Percentiles rank a stretch among this genome's conserved stretches.
Evolutionary conservation across 2,888 invertebrate species (phyloP).

Genomic region (Oegoconia quadripuncta): DNA sequence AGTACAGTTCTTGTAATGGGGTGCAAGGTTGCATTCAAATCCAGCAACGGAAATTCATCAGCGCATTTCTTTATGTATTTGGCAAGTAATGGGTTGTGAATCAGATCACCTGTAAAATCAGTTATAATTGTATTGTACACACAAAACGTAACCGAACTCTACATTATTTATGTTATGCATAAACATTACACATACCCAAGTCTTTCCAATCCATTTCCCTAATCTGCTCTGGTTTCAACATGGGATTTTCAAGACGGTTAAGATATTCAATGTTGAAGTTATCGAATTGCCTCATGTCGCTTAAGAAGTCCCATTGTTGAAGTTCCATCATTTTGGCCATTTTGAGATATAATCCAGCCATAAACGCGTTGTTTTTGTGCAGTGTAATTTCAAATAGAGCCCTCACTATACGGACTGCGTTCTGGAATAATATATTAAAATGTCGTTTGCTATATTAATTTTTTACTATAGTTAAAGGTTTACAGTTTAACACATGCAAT

Average conservation of each 20-base stretch:
- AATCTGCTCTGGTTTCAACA: slow-evolving; percentile 86
- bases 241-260: slow-evolving; percentile 88
- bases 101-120: slow-evolving; percentile 76
- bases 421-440: slow-evolving; percentile 77
- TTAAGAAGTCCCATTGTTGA: slow-evolving; percentile 92
- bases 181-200: slow-evolving; percentile 79
- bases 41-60: slow-evolving; percentile 90
- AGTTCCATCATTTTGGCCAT: slow-evolving; percentile 96
- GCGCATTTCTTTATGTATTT: slow-evolving; percentile 89
- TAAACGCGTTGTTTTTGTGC: slow-evolving; percentile 92
- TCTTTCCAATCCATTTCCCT: slow-evolving; percentile 93
- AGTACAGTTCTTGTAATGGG: slow-evolving; percentile 97
- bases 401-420: slow-evolving; percentile 92
- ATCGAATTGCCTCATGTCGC: slow-evolving; percentile 91
- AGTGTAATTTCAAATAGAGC: slow-evolving; percentile 97
- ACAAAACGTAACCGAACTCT: not conserved
- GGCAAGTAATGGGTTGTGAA: slow-evolving; percentile 88
- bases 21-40: slow-evolving; percentile 91
- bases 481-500: no score
- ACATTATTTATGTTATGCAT: not conserved
- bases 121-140: not conserved
- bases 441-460: slow-evolving; percentile 2
- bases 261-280: slow-evolving; percentile 88
- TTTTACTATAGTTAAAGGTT: slow-evolving; percentile 1
- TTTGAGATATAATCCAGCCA: slow-evolving; percentile 90